Base-by-base conservation (phyloP, 2,888 invertebrate genomes). In the Eustalomyia histrio region DNA sequence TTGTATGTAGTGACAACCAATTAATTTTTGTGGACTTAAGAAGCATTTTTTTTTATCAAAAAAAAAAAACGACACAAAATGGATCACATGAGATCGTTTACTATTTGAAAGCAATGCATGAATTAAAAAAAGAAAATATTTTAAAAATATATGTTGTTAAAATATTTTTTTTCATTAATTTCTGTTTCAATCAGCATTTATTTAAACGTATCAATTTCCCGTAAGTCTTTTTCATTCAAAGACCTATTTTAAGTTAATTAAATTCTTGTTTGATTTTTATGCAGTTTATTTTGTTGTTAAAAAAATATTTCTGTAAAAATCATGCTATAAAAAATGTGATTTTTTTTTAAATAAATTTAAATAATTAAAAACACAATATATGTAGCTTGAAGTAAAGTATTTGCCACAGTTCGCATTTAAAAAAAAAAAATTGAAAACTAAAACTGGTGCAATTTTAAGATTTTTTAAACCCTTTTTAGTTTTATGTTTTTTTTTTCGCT, bases 31-130 rank as follows among this genome's bases (percentile, higher is more conserved):
- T 58, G 17, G 43, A 16, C 52, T 16, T 35, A 18, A 52, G n/a
- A 50, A 33, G 17, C 16, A 12, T 55, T 16, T 52, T 55, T 72
- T 53, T 64, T 43, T 61, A 53, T 29, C 52, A 39, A 60, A 52
- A 72, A 65, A 72, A 64, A 76, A 72, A 78, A 55, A 67, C 61
- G 67, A 63, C 50, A 65, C 24, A 72, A 60, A 76, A 69, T 18
- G 76, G 79, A 83, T 84, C 83, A 79, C 80, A 79, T 83, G 84
- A 84, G 84, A 84, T 83, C 83, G 80, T 78, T 75, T 76, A 53
- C 55, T 75, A 53, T 76, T 80, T 80, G 69, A 78, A 81, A 81
- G 82, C 75, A 79, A 76, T 79, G 64, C 74, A 69, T 74, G 18
- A 53, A 39, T 79, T 47, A 60, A 64, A 57, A 47, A 29, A 58